Conservation (phyloP, 2,888 invertebrate species). For the Onthophagus sagittarius region DNA sequence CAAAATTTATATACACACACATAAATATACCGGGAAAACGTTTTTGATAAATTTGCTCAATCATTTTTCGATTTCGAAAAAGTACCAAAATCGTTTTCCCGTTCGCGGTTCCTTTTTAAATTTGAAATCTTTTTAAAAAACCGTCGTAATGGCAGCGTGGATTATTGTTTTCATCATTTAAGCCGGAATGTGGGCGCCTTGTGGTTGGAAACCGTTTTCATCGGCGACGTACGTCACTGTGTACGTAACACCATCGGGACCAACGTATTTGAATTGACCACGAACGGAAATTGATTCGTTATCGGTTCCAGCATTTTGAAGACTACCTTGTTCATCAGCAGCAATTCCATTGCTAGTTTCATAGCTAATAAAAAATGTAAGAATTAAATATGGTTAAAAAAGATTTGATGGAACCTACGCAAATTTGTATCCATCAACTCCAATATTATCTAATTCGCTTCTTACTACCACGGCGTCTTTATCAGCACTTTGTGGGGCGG, state of each 20-base stretch:
- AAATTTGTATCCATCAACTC: conserved; percentile 43
- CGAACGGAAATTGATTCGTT: conserved; percentile 59
- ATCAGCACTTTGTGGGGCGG: conserved; percentile 34
- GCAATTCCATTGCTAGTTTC: conserved; percentile 64
- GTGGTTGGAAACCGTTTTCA: conserved; percentile 58
- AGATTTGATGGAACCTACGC: conserved; percentile 24
- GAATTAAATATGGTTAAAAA: not conserved
- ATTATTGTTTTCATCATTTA: conserved; percentile 5
- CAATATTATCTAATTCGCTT: conserved; percentile 60
- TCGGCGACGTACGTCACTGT: conserved; percentile 60
- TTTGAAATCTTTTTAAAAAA: not conserved
- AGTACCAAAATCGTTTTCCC: not conserved
- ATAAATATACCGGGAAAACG: not conserved
- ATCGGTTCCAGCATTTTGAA: conserved; percentile 62
- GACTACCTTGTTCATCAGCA: conserved; percentile 57
- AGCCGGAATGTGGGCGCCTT: conserved; percentile 50
- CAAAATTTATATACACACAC: not conserved
- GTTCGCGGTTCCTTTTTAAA: not conserved
- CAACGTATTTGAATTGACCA: conserved; percentile 60
- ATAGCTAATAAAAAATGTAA: conserved; percentile 45
- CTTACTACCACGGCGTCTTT: conserved; percentile 59
- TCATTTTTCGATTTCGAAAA: not conserved
- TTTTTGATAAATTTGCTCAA: not conserved
- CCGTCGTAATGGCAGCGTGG: not conserved
- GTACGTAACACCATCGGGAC: conserved; percentile 60